These are phyloP conservation scores for Pentalonia nigronervosa DNA, from an alignment of 1,140 invertebrate genomes.

Conservation along the genomic window DNA sequence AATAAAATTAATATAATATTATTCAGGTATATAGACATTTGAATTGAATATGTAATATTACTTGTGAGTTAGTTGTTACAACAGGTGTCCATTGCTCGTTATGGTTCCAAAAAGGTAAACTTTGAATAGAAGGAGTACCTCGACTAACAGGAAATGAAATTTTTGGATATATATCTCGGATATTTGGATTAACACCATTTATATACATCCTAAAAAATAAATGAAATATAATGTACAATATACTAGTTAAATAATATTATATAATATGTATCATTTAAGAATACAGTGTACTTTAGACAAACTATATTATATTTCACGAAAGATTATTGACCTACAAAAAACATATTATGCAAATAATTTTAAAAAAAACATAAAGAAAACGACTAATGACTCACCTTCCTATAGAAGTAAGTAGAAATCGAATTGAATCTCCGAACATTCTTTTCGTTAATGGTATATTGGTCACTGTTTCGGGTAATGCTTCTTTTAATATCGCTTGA, in stretches of 20 bases:
- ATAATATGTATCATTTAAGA: not conserved
- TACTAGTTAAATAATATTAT: not conserved
- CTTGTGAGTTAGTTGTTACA: not conserved
- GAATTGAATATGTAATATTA: not conserved
- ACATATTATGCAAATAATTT: not conserved
- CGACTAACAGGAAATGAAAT: conserved; percentile 77
- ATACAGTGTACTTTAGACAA: not conserved
- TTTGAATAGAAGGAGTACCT: conserved; percentile 76
- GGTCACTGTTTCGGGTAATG: conserved; percentile 66
- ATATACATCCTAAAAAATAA: not conserved
- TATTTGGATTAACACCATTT: not conserved
- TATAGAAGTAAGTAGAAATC: conserved; percentile 66
- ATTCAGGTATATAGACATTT: not conserved
- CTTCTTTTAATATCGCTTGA: conserved; percentile 69
- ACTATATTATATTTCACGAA: not conserved
- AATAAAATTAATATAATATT: not conserved
- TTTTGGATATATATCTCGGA: conserved; percentile 67
- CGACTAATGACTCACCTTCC: conserved; percentile 67
- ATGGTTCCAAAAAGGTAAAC: conserved; percentile 78
- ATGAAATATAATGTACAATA: too few species aligned
- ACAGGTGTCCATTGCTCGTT: conserved; percentile 62
- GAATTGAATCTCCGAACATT: conserved; percentile 65
- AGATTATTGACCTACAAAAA: not conserved
- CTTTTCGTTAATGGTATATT: conserved; percentile 70
- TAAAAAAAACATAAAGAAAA: not conserved